phyloP scores from a whole-genome alignment of 92 coral and sea anemone species.

The Porites lobata region DNA sequence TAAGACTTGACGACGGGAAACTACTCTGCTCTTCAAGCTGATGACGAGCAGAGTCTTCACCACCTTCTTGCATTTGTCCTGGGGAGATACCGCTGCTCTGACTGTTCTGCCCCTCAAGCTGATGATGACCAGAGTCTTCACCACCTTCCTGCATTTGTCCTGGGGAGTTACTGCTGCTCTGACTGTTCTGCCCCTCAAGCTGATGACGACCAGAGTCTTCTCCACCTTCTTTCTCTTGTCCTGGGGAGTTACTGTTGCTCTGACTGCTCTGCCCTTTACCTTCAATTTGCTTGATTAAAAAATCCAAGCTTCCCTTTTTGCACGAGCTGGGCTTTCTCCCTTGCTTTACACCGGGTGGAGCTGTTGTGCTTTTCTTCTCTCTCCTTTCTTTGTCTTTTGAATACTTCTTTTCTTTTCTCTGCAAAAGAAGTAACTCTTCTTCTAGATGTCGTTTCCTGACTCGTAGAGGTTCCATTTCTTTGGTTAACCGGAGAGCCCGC shows the following conservation, averaged over 20 bases:
- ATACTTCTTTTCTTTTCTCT: constrained; percentile 20
- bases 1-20: background rate
- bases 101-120: too few species aligned
- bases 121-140: background rate
- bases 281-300: constrained; percentile 5
- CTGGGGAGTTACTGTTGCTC: background rate
- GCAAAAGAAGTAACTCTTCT: constrained; percentile 38
- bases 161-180: background rate
- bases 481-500: background rate
- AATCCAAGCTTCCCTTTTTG: constrained; percentile 11
- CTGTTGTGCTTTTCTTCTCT: background rate
- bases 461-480: constrained; percentile 7
- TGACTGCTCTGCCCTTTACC: background rate
- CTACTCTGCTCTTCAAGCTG: background rate
- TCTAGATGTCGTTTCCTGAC: constrained; percentile 6
- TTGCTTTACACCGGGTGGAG: background rate
- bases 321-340: background rate
- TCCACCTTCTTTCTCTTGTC: background rate
- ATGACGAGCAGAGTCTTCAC: too few species aligned
- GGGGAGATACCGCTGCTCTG: too few species aligned
- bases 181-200: background rate
- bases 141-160: background rate
- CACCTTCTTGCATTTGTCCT: too few species aligned
- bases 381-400: constrained; percentile 9
- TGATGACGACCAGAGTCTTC: background rate